phyloP scores from a whole-genome alignment of 2,113 vertebrate genomes.

The Dromas ardeola region DNA sequence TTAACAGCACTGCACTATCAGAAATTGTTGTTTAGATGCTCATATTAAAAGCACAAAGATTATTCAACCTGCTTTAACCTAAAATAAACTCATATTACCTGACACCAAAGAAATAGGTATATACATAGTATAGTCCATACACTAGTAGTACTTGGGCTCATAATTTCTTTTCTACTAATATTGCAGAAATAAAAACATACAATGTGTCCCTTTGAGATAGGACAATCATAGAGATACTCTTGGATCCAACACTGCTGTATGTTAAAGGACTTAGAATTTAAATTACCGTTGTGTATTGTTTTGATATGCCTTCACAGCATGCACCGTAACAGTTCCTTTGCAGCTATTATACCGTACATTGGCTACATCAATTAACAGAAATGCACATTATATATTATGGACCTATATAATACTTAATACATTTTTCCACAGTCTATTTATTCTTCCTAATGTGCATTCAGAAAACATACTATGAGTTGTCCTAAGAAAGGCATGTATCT shows the following conservation, averaged over 20 bases:
- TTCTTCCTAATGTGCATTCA: slow-evolving; percentile 42
- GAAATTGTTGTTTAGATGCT: neutral
- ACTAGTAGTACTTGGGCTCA: neutral
- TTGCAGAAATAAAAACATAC: neutral
- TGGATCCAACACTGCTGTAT: slow-evolving; percentile 1
- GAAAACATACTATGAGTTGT: neutral
- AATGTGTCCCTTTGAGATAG: slow-evolving; percentile 7
- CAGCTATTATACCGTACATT: slow-evolving; percentile 40
- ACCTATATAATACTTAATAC: slow-evolving; percentile 39
- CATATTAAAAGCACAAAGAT: neutral
- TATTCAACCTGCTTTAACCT: neutral
- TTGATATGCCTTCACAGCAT: slow-evolving; percentile 71
- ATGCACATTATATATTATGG: slow-evolving; percentile 41
- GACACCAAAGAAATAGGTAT: neutral
- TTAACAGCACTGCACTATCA: neutral
- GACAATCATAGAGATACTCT: neutral
- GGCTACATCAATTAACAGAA: slow-evolving; percentile 70
- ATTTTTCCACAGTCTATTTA: slow-evolving; percentile 43
- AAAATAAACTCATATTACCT: neutral
- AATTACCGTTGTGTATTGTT: slow-evolving; percentile 55
- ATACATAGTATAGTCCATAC: neutral
- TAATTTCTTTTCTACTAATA: neutral
- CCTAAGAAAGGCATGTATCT: neutral
- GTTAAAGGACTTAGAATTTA: slow-evolving; percentile 55
- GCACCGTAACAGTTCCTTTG: slow-evolving; percentile 31